These are phyloP conservation scores for Hydropsyche tenuis DNA, from an alignment of 1,140 invertebrate genomes.

Conservation along the genomic window DNA sequence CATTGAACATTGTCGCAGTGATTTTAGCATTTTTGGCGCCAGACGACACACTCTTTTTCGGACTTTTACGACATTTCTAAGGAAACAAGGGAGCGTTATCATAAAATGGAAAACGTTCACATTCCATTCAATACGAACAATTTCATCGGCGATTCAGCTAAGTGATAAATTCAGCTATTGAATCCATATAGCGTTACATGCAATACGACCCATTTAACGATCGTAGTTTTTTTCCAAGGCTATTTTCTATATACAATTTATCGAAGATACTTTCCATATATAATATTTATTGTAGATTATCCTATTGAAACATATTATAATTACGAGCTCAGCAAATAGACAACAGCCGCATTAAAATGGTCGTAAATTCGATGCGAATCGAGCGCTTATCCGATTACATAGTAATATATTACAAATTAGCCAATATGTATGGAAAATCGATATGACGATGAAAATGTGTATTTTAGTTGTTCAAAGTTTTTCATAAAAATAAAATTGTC, in stretches of 20 bases:
- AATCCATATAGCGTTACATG: no score
- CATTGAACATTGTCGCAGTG: neutral
- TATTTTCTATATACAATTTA: no score
- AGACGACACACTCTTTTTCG: neutral
- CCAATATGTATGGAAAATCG: neutral
- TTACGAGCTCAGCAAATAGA: slow-evolving; percentile 6
- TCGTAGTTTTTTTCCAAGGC: no score
- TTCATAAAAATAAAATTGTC: no score
- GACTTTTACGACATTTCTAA: slow-evolving; percentile 10
- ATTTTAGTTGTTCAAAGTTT: neutral
- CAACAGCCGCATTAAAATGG: slow-evolving; percentile 2
- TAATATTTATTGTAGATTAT: no score
- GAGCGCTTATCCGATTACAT: neutral
- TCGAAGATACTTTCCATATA: no score
- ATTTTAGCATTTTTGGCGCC: slow-evolving; percentile 18
- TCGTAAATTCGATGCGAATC: neutral
- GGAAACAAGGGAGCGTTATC: slow-evolving; percentile 19
- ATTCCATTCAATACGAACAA: neutral
- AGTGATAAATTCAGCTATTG: no score
- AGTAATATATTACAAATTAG: slow-evolving; percentile 1
- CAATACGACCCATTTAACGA: no score
- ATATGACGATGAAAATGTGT: neutral
- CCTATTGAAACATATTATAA: slow-evolving; percentile 4
- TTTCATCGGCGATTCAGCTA: no score
- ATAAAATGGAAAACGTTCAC: slow-evolving; percentile 14